Percentiles rank a stretch among this genome's conserved stretches.
Evolutionary conservation across 2,888 invertebrate species (phyloP).

Genomic region (Agrotis puta): DNA sequence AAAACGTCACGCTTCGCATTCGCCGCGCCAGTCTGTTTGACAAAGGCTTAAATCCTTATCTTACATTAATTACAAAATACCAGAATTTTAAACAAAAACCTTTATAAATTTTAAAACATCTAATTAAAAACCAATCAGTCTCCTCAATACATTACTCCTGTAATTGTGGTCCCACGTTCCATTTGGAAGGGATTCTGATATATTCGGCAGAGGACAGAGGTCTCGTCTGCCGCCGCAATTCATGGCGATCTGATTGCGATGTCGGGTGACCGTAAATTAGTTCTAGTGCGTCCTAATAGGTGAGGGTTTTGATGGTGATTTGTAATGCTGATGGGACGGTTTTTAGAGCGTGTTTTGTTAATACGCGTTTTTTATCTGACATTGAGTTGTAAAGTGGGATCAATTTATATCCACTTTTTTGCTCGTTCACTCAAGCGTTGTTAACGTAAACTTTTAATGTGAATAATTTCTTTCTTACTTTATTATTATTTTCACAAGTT

Average conservation of each 20-base stretch:
- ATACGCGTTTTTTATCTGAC: background rate
- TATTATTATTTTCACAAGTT: no score
- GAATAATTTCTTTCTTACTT: no score
- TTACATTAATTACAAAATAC: no score
- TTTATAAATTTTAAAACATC: conserved; percentile 18
- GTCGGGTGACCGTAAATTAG: conserved; percentile 63
- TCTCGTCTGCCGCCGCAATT: conserved; percentile 59
- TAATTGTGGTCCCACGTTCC: conserved; percentile 43
- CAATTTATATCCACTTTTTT: no score
- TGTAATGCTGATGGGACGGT: conserved; percentile 22
- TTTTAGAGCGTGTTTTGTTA: conserved; percentile 18
- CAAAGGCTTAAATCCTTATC: no score
- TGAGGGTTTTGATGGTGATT: conserved; percentile 28
- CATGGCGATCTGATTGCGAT: conserved; percentile 66
- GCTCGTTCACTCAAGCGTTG: no score
- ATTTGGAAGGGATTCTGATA: conserved; percentile 57
- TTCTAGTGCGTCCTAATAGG: conserved; percentile 50
- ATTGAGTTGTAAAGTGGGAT: no score
- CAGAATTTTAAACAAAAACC: background rate
- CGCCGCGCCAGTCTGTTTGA: no score
- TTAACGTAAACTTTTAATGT: no score
- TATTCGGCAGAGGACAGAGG: conserved; percentile 60
- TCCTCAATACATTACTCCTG: conserved; percentile 17
- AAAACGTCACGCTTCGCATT: no score
- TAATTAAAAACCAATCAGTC: conserved; percentile 37